Evolutionary conservation across 2,888 invertebrate genomes (phyloP), one percentile per base, ranked within the genome.

Genomic region (Cantharis nigra): DNA sequence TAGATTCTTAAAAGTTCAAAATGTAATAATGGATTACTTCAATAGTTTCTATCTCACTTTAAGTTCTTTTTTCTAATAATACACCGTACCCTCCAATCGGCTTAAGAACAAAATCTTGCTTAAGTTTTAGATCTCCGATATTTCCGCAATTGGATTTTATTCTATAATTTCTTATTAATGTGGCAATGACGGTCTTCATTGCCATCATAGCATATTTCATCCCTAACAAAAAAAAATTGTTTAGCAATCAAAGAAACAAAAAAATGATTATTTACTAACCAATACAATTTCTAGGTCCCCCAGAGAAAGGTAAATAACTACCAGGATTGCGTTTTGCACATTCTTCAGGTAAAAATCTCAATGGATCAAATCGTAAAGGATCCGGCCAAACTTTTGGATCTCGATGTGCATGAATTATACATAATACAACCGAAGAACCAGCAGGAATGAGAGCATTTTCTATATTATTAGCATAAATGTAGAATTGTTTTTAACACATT

Each of bases 341-440:
- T 13, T 76, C 72, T 69, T 76, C 72, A 0, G 76, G 76, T 11
- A 71, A 14, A 72, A 76, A 76, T 9, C 76, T 72, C 13, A 71
- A 71, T 5, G 76, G 76, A 63, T 76, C 76, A 20, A 76, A 76
- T 30, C 30, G 69, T 49, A 76, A 20, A 0, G 76, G 76, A 1
- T 76, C 69, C 0, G 71, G 63, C 67, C 26, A 76, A 5, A 63
- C 3, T 1, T 64, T 62, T 26, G 72, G 69, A 64, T 76, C 28
- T 30, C 76, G n/a, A 14, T 76, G 76, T 11, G 63, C 18, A 0
- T 5, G 18, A 7, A 72, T 20, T 10, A 69, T 63, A 7, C 18
- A 14, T 16, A 69, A 11, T 0, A 72, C 30, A 7, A 69, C 9
- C 3, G 69, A 14, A 33, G n/a, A 30, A 10, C 69, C 72, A 16